Percentiles rank a stretch among this genome's conserved stretches.
Evolutionary conservation across 2,888 invertebrate genomes (phyloP).

Genomic region (Pteria penguin): DNA sequence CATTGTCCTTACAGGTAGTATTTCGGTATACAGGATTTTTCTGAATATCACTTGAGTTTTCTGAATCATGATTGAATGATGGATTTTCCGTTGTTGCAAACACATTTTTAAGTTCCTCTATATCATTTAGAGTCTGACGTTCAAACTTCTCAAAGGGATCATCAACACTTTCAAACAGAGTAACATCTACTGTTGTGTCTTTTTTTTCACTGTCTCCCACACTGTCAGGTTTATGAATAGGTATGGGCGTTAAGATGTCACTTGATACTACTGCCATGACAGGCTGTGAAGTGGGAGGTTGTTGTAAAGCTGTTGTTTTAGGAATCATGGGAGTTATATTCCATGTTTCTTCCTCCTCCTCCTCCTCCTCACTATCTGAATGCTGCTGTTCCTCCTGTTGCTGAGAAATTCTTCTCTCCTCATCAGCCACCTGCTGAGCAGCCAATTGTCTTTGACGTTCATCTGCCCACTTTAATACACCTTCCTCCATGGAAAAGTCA

Average conservation of each 20-base stretch:
- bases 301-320: too few relatives aligned
- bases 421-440: slow-evolving; percentile 46
- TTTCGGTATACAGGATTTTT: slow-evolving; percentile 13
- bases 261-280: slow-evolving; percentile 53
- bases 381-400: not conserved
- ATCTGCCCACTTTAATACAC: slow-evolving; percentile 71
- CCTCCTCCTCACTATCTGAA: slow-evolving; percentile 35
- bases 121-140: slow-evolving; percentile 69
- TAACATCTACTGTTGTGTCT: slow-evolving; percentile 60
- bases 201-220: not conserved
- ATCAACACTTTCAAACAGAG: slow-evolving; percentile 71
- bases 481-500: slow-evolving; percentile 72
- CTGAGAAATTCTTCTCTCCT: slow-evolving; percentile 33
- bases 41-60: not conserved
- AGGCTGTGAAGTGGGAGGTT: slow-evolving; percentile 32
- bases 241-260: slow-evolving; percentile 64
- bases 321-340: not conserved
- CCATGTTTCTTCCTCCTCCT: slow-evolving; percentile 15
- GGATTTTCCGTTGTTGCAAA: slow-evolving; percentile 32
- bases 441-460: slow-evolving; percentile 62
- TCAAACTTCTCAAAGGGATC: slow-evolving; percentile 74
- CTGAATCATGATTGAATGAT: not conserved
- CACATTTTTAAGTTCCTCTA: slow-evolving; percentile 70
- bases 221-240: slow-evolving; percentile 40
- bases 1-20: slow-evolving; percentile 1